Evolutionary conservation across 2,888 invertebrate species (phyloP).

Genomic region (Chrysina gloriosa): DNA sequence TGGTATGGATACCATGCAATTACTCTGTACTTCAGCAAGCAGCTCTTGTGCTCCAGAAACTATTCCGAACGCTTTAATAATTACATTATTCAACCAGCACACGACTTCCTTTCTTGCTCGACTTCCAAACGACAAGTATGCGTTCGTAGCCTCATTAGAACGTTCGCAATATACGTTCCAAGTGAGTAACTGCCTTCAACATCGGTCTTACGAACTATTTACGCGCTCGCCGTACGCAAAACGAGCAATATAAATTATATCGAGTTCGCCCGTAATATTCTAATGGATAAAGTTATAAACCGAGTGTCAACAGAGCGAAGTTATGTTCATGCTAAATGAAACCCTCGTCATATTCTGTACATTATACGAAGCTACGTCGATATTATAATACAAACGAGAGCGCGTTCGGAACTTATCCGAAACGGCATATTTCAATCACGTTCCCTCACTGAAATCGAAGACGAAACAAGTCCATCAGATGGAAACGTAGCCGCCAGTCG

Average conservation of each 20-base stretch:
- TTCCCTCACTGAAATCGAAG: background rate
- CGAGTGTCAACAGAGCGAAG: constrained; percentile 32
- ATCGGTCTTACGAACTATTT: constrained; percentile 10
- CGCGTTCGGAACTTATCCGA: constrained; percentile 12
- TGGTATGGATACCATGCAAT: too few species aligned
- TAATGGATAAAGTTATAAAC: constrained; percentile 39
- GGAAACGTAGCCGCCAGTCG: background rate
- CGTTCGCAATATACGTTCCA: background rate
- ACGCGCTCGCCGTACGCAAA: background rate
- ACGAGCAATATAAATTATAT: constrained; percentile 33
- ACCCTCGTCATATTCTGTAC: constrained; percentile 35
- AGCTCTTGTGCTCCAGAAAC: too few species aligned
- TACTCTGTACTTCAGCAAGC: too few species aligned
- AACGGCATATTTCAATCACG: constrained; percentile 34
- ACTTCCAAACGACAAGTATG: background rate
- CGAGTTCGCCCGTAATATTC: constrained; percentile 25
- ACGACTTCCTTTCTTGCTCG: background rate
- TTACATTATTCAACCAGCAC: background rate
- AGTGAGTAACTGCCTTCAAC: constrained; percentile 3
- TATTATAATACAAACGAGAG: constrained; percentile 14
- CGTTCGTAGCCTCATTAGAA: background rate
- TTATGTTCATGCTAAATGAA: constrained; percentile 35
- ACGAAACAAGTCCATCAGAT: constrained; percentile 10
- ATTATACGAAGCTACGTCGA: constrained; percentile 9
- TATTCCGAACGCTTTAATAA: too few species aligned